Conservation (phyloP, 2,113 vertebrate genomes). For the Nothocercus nigrocapillus region DNA sequence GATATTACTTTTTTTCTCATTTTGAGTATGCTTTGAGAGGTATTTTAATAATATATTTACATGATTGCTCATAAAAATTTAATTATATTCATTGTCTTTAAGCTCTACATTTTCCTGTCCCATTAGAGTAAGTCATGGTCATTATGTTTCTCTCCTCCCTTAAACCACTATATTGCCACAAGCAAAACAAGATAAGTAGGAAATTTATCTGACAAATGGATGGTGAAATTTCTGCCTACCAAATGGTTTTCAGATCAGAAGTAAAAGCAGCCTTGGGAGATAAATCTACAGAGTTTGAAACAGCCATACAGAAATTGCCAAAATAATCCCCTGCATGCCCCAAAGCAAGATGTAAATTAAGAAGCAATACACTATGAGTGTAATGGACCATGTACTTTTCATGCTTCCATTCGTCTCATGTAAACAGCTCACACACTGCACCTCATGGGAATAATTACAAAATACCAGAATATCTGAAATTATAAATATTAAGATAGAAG, state of each 20-base stretch:
- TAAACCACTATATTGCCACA: conserved; percentile 41
- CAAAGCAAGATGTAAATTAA: conserved; percentile 79
- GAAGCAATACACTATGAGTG: conserved; percentile 67
- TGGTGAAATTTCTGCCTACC: conserved; percentile 65
- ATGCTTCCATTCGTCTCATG: conserved; percentile 75
- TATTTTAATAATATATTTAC: conserved; percentile 53
- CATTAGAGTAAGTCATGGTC: conserved; percentile 65
- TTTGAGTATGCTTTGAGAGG: conserved; percentile 41
- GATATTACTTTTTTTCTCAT: conserved; percentile 8
- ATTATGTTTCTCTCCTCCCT: conserved; percentile 37
- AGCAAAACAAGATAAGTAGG: conserved; percentile 65
- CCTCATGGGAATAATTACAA: conserved; percentile 70
- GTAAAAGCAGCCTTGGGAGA: conserved; percentile 68
- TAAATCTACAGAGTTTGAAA: conserved; percentile 69
- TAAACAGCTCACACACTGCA: conserved; percentile 64
- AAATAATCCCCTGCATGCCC: conserved; percentile 66
- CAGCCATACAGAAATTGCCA: conserved; percentile 61
- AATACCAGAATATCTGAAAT: conserved; percentile 38
- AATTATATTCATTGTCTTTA: conserved; percentile 67
- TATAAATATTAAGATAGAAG: conserved; percentile 39
- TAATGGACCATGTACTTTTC: conserved; percentile 75
- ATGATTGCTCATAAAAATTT: conserved; percentile 61
- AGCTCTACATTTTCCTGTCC: conserved; percentile 45
- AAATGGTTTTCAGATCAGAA: conserved; percentile 70
- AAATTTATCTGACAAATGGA: conserved; percentile 70